Percentiles rank a stretch among this genome's conserved stretches.
Conservation (phyloP, 2,113 vertebrate genomes). For the Odobenus rosmarus region DNA sequence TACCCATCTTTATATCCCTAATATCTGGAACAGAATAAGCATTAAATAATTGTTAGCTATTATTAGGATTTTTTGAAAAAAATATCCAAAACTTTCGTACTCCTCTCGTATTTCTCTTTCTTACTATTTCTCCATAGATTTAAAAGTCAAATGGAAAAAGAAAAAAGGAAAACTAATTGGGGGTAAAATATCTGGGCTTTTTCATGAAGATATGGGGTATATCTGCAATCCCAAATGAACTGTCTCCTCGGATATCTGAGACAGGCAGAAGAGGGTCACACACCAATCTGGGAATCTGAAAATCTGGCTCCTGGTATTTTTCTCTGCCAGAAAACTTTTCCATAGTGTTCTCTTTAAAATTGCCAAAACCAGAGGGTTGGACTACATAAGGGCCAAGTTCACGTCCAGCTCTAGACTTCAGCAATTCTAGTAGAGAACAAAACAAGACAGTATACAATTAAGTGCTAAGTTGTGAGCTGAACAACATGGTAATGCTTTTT, state of each 20-base stretch:
- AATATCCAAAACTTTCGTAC: not conserved
- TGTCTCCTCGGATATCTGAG: not conserved
- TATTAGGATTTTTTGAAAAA: not conserved
- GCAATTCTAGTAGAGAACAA: constrained; percentile 22
- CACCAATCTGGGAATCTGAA: not conserved
- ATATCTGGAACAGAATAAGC: not conserved
- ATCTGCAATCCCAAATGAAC: not conserved
- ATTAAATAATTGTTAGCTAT: not conserved
- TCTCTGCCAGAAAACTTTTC: not conserved
- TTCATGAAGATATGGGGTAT: not conserved
- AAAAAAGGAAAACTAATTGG: not conserved
- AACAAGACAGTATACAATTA: constrained; percentile 45
- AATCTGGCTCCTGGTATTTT: constrained; percentile 20
- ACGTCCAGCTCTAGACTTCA: not conserved
- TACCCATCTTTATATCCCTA: not conserved
- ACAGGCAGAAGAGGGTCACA: not conserved
- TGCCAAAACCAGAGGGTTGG: constrained; percentile 48
- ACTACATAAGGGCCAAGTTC: not conserved
- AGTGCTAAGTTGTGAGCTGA: constrained; percentile 7
- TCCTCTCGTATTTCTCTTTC: not conserved
- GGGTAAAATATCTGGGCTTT: not conserved
- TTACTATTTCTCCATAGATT: not conserved
- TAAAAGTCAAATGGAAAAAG: not conserved
- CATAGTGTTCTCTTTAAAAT: constrained; percentile 8
- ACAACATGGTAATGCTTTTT: not conserved